A percentile compares a stretch with the other conserved stretches of the same genome.
These are phyloP conservation scores for Nephrotoma flavescens DNA, from an alignment of 2,888 invertebrate species.

Conservation along the genomic window DNA sequence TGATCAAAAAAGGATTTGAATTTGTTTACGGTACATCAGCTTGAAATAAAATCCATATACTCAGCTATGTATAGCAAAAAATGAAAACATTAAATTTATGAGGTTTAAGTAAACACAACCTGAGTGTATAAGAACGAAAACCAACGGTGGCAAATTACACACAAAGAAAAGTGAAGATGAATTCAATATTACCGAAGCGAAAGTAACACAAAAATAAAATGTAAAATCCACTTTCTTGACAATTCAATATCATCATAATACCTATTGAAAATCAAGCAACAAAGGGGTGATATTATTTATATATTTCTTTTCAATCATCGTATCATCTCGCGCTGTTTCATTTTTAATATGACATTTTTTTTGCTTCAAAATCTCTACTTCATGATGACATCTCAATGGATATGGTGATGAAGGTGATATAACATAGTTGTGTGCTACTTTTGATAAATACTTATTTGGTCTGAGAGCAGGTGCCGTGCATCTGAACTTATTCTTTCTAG, in stretches of 20 bases:
- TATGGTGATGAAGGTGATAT: not conserved
- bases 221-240: not conserved
- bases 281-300: not conserved
- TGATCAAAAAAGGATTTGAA: not conserved
- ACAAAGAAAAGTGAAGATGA: not conserved
- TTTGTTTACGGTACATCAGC: not conserved
- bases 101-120: not conserved
- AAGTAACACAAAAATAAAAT: not conserved
- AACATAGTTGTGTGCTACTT: no score
- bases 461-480: no score
- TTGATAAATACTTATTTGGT: no score
- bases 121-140: not conserved
- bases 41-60: not conserved
- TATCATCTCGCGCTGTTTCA: not conserved
- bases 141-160: not conserved
- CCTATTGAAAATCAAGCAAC: not conserved
- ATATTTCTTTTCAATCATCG: not conserved
- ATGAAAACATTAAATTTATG: not conserved
- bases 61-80: not conserved
- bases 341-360: not conserved
- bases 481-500: no score
- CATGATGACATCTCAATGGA: not conserved
- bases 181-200: not conserved
- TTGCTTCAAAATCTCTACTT: not conserved
- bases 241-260: not conserved